phyloP scores from a whole-genome alignment of 2,113 vertebrate genomes.

The Malurus alboscapulatus region DNA sequence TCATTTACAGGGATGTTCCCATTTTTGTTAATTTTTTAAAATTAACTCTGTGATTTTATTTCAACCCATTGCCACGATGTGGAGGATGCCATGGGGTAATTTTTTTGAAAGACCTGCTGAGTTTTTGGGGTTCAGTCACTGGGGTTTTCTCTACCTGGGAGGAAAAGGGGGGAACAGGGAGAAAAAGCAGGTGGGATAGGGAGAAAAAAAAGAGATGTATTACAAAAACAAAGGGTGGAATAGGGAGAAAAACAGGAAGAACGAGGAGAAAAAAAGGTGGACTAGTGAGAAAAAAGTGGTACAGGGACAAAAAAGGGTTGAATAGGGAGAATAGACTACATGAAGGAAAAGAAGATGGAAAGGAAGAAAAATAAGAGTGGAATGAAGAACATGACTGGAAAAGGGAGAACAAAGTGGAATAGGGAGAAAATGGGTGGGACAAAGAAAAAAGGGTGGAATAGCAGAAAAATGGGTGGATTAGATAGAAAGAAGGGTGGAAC shows the following conservation, averaged over 20 bases:
- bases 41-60: accelerated
- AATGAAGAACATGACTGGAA: not conserved
- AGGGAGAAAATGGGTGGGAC: not conserved
- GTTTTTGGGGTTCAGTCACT: accelerated
- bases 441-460: not conserved
- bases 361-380: not conserved
- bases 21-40: not conserved
- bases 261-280: not conserved
- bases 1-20: not conserved
- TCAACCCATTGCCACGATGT: accelerated
- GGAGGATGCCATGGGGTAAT: accelerated
- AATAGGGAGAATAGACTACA: not conserved
- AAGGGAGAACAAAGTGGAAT: not conserved
- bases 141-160: not conserved
- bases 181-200: too few relatives aligned
- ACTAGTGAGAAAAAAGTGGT: not conserved
- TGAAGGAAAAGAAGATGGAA: not conserved
- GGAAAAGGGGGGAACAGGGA: not conserved
- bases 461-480: not conserved
- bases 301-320: not conserved
- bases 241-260: not conserved
- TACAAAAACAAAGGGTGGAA: not conserved
- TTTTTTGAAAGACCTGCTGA: accelerated
- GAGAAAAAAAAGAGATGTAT: not conserved
- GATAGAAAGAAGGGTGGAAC: not conserved